Evolutionary conservation across 2,113 vertebrate genomes (phyloP), one percentile per base, ranked within the genome.

Genomic region (Steatornis caripensis): DNA sequence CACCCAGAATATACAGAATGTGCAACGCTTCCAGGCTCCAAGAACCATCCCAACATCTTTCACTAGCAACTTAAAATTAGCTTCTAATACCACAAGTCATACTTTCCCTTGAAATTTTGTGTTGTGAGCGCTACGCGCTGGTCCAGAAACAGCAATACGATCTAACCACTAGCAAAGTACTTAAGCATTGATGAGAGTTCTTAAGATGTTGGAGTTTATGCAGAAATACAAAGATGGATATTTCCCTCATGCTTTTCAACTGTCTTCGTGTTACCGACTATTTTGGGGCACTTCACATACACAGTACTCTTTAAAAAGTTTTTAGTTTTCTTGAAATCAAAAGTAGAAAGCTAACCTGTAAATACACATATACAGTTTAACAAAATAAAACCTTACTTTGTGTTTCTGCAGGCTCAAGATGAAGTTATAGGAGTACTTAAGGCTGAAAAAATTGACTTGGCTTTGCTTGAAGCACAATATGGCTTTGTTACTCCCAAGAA

Each of bases 361-460:
- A 61, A 60, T 58, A 79, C 24, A 86, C 18, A 87, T 55, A 81
- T 5, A 12, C 11, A 60, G 17, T 64, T 96, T 87, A 97, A 77
- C 84, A 90, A 94, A 93, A 91, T 92, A 78, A 92, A 84, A 32
- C 11, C 19, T 80, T 86, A 57, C 10, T 86, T 89, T 97, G 53
- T 98, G 74, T 97, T 97, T 97, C 90, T 95, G 70, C 97, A 99
- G 99, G 99, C 99, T 97, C 98, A 99, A 95, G 99, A 99, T 96
- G 99, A 99, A 97, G 99, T 99, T 97, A 99, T 99, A 97, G 99
- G 98, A 12, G 98, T 99, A 93, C 98, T 99, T 96, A 99, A 99
- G 95, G 99, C 99, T 65, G 99, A 99, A 97, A 99, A 99, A 97
- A 99, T 99, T 55, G 99, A 99, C 96, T 93, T 99, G 96, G 99